These are phyloP conservation scores for Poeciliopsis turneri DNA, from an alignment of 2,797 vertebrate genomes.

Conservation along the genomic window DNA sequence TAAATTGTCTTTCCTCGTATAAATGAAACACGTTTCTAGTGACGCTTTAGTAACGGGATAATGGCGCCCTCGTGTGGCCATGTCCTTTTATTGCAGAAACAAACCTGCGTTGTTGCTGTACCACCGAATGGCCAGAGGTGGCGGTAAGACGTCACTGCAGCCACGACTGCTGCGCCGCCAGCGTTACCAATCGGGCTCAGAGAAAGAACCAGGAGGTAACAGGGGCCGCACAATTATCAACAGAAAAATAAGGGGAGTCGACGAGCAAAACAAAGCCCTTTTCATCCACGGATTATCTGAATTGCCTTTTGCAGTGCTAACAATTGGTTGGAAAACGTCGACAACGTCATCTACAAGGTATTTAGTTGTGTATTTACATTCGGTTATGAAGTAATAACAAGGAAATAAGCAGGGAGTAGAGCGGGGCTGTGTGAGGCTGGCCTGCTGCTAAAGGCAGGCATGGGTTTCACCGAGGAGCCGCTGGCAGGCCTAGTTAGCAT, in stretches of 20 bases:
- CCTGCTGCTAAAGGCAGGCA: slow-evolving; percentile 26
- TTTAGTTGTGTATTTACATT: not conserved
- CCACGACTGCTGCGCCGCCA: slow-evolving; percentile 39
- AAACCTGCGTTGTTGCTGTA: slow-evolving; percentile 22
- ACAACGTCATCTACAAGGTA: slow-evolving; percentile 64
- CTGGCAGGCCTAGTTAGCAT: slow-evolving; percentile 52
- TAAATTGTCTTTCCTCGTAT: no score
- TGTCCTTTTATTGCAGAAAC: not conserved
- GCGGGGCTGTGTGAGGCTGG: slow-evolving; percentile 17
- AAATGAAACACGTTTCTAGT: not conserved
- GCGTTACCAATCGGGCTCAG: slow-evolving; percentile 1
- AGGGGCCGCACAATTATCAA: slow-evolving; percentile 44
- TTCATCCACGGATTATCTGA: slow-evolving; percentile 40
- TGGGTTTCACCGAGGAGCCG: slow-evolving; percentile 23
- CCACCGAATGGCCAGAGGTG: slow-evolving; percentile 36
- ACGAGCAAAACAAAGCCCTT: slow-evolving; percentile 58
- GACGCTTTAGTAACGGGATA: not conserved
- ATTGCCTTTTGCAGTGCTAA: slow-evolving; percentile 31
- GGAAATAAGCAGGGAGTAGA: not conserved
- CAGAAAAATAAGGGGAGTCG: slow-evolving; percentile 58
- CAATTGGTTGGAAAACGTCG: slow-evolving; percentile 29
- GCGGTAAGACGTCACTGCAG: slow-evolving; percentile 40
- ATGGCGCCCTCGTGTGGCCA: slow-evolving; percentile 44
- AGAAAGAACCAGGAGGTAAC: slow-evolving; percentile 64
- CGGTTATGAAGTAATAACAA: slow-evolving; percentile 10